A percentile compares a stretch with the other conserved stretches of the same genome.
These are phyloP conservation scores for Lithophane socia DNA, from an alignment of 2,888 invertebrate genomes.

Conservation along the genomic window DNA sequence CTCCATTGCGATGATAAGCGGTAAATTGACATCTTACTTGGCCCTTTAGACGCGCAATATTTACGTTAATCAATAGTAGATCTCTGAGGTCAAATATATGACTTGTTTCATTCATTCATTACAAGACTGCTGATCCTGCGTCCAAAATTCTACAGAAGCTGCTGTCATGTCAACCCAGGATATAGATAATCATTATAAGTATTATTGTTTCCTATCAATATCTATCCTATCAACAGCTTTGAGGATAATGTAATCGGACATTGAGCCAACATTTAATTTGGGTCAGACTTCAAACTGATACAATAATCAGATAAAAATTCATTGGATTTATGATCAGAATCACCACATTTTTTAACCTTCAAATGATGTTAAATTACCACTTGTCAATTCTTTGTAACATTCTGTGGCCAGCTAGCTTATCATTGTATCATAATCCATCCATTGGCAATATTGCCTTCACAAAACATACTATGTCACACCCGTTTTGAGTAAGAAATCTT, in stretches of 20 bases:
- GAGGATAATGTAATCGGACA: slow-evolving; percentile 14
- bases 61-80: neutral
- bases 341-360: neutral
- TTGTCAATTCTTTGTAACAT: slow-evolving; percentile 27
- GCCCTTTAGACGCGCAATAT: neutral
- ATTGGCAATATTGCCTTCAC: slow-evolving; percentile 10
- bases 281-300: neutral
- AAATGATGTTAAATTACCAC: slow-evolving; percentile 46
- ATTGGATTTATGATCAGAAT: neutral
- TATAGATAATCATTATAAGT: neutral
- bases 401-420: slow-evolving; percentile 55
- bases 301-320: neutral
- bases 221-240: neutral
- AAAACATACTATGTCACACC: neutral
- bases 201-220: neutral
- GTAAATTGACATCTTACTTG: slow-evolving; percentile 39
- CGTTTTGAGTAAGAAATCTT: neutral
- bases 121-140: neutral
- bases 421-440: slow-evolving; percentile 53
- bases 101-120: neutral
- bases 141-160: neutral
- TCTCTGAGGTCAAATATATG: neutral
- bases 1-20: slow-evolving; percentile 39
- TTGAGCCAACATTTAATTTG: neutral
- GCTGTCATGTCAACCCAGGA: neutral